Percentiles rank a stretch among this genome's conserved stretches.
phyloP scores from a whole-genome alignment of 2,113 vertebrate species.

The Cepphus grylle region DNA sequence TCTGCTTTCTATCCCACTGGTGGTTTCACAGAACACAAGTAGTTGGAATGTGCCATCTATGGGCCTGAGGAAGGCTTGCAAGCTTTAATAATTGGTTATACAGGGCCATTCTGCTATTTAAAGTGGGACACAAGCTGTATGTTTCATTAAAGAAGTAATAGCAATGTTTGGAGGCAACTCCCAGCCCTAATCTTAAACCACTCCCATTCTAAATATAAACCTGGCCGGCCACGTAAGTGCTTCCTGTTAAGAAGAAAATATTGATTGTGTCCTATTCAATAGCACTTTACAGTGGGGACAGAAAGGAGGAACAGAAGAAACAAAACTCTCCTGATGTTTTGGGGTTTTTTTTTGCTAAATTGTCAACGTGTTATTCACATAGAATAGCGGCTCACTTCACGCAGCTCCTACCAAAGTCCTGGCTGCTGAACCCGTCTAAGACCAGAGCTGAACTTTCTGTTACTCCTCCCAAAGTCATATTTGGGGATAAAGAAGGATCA shows the following conservation, averaged over 20 bases:
- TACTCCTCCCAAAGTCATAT: neutral
- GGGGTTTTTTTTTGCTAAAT: neutral
- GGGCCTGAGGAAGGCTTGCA: constrained; percentile 50
- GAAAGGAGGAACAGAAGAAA: neutral
- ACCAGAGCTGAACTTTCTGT: neutral
- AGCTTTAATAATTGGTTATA: neutral
- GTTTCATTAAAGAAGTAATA: constrained; percentile 18
- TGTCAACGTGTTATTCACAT: neutral
- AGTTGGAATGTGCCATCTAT: constrained; percentile 65
- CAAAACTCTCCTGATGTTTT: neutral
- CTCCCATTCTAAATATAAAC: constrained; percentile 31
- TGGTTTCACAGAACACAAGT: neutral
- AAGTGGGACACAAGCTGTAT: neutral
- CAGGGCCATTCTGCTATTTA: neutral
- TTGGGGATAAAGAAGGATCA: neutral
- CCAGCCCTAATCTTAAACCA: neutral
- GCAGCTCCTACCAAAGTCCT: neutral
- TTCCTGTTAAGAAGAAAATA: neutral
- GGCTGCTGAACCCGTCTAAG: neutral
- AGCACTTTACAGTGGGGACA: neutral
- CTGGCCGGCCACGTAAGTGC: neutral
- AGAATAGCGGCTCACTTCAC: neutral
- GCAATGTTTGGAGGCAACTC: neutral
- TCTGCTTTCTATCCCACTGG: neutral
- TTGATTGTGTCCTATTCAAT: neutral